Evolutionary conservation across 2,888 invertebrate genomes (phyloP).

Genomic region (Pseudoips prasinana): DNA sequence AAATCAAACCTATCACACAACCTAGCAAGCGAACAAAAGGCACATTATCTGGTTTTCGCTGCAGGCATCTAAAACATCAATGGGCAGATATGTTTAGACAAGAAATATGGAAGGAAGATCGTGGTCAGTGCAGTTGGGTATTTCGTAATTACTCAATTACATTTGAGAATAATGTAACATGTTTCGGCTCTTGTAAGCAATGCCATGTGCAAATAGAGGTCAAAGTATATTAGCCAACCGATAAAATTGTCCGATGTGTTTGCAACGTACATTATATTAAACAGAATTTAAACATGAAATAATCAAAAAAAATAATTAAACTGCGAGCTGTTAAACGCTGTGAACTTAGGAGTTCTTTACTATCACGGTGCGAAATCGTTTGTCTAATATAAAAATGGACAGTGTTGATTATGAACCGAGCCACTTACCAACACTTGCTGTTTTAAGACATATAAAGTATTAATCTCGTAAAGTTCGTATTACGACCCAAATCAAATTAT

Average conservation of each 20-base stretch:
- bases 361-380: conserved; percentile 2
- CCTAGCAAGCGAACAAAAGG: too few relatives aligned
- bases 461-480: background rate
- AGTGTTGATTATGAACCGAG: conserved; percentile 4
- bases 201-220: conserved; percentile 6
- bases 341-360: conserved; percentile 2
- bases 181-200: conserved; percentile 7
- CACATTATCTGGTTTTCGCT: too few relatives aligned
- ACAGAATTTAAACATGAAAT: conserved; percentile 1
- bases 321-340: conserved; percentile 3
- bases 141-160: conserved; percentile 9
- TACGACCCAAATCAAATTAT: conserved; percentile 3
- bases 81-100: conserved; percentile 11
- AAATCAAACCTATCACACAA: too few relatives aligned
- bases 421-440: conserved; percentile 3
- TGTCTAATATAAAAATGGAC: conserved; percentile 1
- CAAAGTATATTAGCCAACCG: conserved; percentile 4
- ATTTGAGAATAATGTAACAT: conserved; percentile 3
- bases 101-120: conserved; percentile 7
- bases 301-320: background rate
- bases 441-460: conserved; percentile 7
- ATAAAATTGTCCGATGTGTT: too few relatives aligned
- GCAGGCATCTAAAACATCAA: conserved; percentile 7
- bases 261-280: too few relatives aligned
- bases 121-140: conserved; percentile 8